Evolutionary conservation across 2,888 invertebrate genomes (phyloP), one percentile per base, ranked within the genome.

Genomic region (Mimas tiliae): DNA sequence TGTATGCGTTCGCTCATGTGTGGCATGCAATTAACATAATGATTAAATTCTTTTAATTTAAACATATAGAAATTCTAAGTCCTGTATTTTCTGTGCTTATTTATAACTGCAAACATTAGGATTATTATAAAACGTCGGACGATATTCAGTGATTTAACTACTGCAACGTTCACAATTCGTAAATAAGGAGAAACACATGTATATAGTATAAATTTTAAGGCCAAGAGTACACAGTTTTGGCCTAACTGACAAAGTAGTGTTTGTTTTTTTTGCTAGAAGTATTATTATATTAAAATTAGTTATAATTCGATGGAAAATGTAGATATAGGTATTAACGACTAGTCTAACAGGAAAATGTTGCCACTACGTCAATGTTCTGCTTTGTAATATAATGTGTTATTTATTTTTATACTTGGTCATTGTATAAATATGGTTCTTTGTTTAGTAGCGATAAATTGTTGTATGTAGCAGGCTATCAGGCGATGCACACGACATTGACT

Each of bases 281-380:
- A 78, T 79, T 82, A 77, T 77, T 77, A 78, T 76, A 73, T 77
- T 78, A 80, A 75, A 74, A 70, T 74, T 73, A 76, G 75, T 81
- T 85, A 79, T 82, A 82, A 80, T 76, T 78, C 78, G 81, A 80
- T 79, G 79, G 66, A 72, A 79, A 84, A 77, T 87, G 84, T 90
- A 89, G 90, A 88, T 87, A 90, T 88, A 88, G 87, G 88, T 90
- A 88, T 86, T 87, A 89, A 89, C 83, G 82, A 88, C 93, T 93
- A 93, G 93, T 93, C 93, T 89, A 86, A 89, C 90, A 87, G 86
- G 86, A 89, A 91, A 88, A 88, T 90, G 89, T 91, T 91, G 92
- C 91, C 91, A 89, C 91, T 88, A 79, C 81, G 88, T 89, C 90
- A 86, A 89, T 89, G 86, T 91, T 89, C 88, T 88, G 90, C 90